Conservation (phyloP, 2,113 vertebrate species). For the Micromys minutus region DNA sequence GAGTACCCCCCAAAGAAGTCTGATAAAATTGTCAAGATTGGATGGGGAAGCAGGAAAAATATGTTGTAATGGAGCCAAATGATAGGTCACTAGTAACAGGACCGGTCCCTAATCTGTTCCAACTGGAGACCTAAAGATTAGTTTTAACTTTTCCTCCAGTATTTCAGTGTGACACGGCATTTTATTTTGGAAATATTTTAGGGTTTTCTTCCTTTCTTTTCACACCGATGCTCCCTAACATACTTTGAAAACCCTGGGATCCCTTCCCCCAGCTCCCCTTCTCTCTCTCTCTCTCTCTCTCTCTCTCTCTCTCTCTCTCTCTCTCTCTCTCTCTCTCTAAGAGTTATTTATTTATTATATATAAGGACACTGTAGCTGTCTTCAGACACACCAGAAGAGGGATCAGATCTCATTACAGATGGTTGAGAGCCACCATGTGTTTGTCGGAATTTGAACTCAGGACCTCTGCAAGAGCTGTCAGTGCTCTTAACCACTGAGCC, state of each 20-base stretch:
- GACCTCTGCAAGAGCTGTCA: too few relatives aligned
- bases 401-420: too few relatives aligned
- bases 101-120: neutral
- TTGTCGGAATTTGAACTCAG: too few relatives aligned
- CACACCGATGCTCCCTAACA: neutral
- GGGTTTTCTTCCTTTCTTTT: neutral
- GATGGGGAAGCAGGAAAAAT: neutral
- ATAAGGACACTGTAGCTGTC: too few relatives aligned
- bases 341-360: too few relatives aligned
- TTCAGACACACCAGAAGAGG: too few relatives aligned
- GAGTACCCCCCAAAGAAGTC: neutral
- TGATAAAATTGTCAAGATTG: neutral
- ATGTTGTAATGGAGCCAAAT: neutral
- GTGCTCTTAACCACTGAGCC: too few relatives aligned
- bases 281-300: too few relatives aligned
- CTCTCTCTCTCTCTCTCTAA: too few relatives aligned
- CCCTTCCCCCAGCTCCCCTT: too few relatives aligned
- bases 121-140: neutral
- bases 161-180: neutral
- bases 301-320: too few relatives aligned
- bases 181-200: neutral
- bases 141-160: neutral
- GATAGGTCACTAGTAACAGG: neutral
- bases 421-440: too few relatives aligned
- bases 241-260: neutral